Evolutionary conservation across 2,888 invertebrate species (phyloP), one percentile per base, ranked within the genome.

Genomic region (Kuschelorhynchus macadamiae): DNA sequence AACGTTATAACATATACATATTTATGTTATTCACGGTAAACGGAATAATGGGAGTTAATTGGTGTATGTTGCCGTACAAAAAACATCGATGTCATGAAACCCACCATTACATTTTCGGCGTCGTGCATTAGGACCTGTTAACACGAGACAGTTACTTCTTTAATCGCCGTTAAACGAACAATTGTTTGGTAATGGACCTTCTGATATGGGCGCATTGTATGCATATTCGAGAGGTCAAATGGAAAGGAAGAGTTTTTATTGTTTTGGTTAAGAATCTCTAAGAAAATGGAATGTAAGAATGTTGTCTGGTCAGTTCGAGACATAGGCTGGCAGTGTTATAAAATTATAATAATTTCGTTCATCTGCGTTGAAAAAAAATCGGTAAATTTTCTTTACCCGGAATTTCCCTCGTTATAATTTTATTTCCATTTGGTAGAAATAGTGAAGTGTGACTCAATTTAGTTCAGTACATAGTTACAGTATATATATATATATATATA

Each of bases 201-300:
- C 9, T 21, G 53, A 63, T 63, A 63, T 46, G 55, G 55, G 55
- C 14, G 47, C 61, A 62, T 62, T 62, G 46, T 53, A 44, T 21
- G 18, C 53, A 63, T 63, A 46, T 33, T 44, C 36, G 21, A 16
- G 14, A 44, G 55, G 62, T 55, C 55, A 39, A 16, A 49, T 9
- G 17, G 36, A 47, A 46, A 47, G 12, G 21, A 25, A 21, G 47
- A 36, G 36, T 36, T 36, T 30, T 36, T 36, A 36, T 11, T 36
- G 36, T 11, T 11, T 36, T 11, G 25, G 25, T 25, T 25, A 3
- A 25, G 25, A 25, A 25, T 25, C 25, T 25, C 7, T 25, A 25
- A 25, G 25, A 7, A 25, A 36, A 36, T 2, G 11, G 9, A 36
- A 36, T 12, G 2, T 36, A 36, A 3, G 9, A 36, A 36, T 11